A percentile compares a stretch with the other conserved stretches of the same genome.
Conservation (phyloP, 1,140 invertebrate genomes). For the Penaeus vannamei region DNA sequence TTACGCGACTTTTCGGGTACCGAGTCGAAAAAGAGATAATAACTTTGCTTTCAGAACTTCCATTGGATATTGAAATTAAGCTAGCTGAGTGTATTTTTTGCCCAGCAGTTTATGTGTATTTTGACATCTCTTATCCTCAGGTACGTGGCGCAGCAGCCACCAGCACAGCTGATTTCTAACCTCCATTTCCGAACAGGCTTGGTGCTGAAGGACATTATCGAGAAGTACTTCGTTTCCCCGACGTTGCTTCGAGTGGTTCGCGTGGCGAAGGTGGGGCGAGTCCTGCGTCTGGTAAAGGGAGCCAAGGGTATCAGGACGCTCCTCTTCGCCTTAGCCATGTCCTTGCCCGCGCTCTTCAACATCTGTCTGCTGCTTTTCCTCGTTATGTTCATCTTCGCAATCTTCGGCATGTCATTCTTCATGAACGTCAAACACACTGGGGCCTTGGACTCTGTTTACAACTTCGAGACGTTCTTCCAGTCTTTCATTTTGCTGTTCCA, state of each 20-base stretch:
- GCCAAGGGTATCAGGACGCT: slow-evolving; percentile 97
- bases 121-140: no score
- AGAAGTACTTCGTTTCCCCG: slow-evolving; percentile 97
- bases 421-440: slow-evolving; percentile 94
- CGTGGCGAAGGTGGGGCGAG: slow-evolving; percentile 97
- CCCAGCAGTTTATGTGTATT: no score
- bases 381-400: slow-evolving; percentile 99
- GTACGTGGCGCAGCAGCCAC: neutral
- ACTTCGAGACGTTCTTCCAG: slow-evolving; percentile 98
- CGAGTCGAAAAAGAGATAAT: no score
- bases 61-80: no score
- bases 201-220: slow-evolving; percentile 95
- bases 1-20: no score
- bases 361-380: slow-evolving; percentile 97
- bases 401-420: slow-evolving; percentile 99
- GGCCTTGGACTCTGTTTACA: slow-evolving; percentile 96
- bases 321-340: slow-evolving; percentile 97
- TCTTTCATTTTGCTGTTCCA: slow-evolving; percentile 98
- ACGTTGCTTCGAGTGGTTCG: slow-evolving; percentile 96
- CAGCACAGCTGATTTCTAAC: neutral
- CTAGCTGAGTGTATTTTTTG: no score
- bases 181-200: slow-evolving; percentile 79
- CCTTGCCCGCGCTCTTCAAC: slow-evolving; percentile 97
- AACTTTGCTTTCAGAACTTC: no score
- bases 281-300: slow-evolving; percentile 95